phyloP scores from a whole-genome alignment of 2,113 vertebrate genomes.

The Cyanocitta stelleri region DNA sequence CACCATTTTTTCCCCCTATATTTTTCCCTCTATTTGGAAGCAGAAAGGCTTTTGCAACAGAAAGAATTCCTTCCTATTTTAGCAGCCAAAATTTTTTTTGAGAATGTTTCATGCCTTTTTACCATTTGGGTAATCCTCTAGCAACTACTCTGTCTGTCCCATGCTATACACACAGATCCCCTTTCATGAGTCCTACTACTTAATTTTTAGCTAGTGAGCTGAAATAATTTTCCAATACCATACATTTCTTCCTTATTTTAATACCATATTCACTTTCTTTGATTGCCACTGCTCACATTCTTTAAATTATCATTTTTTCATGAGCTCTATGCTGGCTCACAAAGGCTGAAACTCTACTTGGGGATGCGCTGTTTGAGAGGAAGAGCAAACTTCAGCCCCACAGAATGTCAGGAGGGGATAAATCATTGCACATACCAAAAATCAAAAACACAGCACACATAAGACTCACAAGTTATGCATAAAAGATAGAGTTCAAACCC shows the following conservation, averaged over 20 bases:
- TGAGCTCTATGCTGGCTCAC: background rate
- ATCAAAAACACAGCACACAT: background rate
- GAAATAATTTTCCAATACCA: background rate
- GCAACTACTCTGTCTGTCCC: background rate
- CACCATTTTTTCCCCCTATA: background rate
- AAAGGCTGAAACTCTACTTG: background rate
- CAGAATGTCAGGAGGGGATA: background rate
- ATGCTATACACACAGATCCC: background rate
- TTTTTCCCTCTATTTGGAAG: background rate
- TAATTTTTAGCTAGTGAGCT: background rate
- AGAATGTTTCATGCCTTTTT: background rate
- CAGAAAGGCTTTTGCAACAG: background rate
- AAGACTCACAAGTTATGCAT: background rate
- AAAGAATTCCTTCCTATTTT: background rate
- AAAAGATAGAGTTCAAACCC: background rate
- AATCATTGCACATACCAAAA: background rate
- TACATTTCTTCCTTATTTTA: background rate
- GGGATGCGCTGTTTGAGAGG: rapidly evolving
- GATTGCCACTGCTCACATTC: background rate
- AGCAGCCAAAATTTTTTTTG: background rate
- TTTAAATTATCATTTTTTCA: background rate
- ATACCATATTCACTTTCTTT: background rate
- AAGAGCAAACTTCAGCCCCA: background rate
- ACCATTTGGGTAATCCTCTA: background rate
- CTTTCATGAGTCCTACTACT: background rate